Base-by-base conservation (phyloP, 2,113 vertebrate species). In the Edolisoma coerulescens region DNA sequence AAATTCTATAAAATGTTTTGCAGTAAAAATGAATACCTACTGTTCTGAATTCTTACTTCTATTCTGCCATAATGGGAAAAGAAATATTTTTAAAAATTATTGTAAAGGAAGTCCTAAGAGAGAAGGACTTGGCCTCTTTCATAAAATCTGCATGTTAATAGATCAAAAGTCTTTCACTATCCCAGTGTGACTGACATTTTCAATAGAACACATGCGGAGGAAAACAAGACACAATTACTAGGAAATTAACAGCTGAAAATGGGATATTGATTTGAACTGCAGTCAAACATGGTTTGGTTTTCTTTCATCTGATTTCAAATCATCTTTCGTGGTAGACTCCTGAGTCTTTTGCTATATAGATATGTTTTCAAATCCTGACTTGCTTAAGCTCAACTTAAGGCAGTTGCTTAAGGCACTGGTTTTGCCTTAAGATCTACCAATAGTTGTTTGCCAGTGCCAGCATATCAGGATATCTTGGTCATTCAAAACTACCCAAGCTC, bases 171-270 rank as follows among this genome's bases (percentile, higher is more conserved):
- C 57, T 90, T 93, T 85, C 33, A 56, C 45, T 73, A 22, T 26
- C 28, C 26, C 33, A 60, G 16, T 49, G 60, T 63, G 47, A 44
- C 88, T 86, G 75, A 59, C 47, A 81, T 90, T 94, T 95, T 93
- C 88, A 78, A 49, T 63, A 82, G 78, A 76, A 90, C 88, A 80
- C 89, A 94, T 91, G 84, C 15, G 8, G 94, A 87, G 93, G 69
- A 93, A 89, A 93, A 60, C 81, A 93, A 93, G 73, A 93, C 33
- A 32, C 53, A 60, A 70, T 91, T 95, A 84, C 60, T 95, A 71
- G 33, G 70, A 96, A 95, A 96, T 95, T 91, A 93, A 91, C 35
- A 84, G 70, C 78, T 96, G 89, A 93, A 95, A 96, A 96, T 96
- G 54, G 93, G 69, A 87, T 96, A 97, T 97, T 85, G 93, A 96